These are phyloP conservation scores for Dolichoris vasculosae DNA, from an alignment of 1,140 invertebrate species.

Conservation along the genomic window DNA sequence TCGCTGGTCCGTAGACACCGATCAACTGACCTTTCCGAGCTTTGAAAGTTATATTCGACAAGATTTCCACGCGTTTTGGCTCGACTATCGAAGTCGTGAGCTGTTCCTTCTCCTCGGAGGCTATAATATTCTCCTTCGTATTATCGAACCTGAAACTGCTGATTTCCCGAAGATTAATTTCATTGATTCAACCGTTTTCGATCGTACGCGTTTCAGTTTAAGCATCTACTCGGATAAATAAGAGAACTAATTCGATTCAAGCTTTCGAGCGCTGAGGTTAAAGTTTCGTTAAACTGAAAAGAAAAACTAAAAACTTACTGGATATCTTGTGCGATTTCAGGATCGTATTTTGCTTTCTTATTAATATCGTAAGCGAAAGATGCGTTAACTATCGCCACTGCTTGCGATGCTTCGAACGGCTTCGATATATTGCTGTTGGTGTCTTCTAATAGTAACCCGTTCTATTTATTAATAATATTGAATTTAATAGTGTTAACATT, in stretches of 20 bases:
- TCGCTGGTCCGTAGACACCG: constrained; percentile 81
- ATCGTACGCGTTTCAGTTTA: no score
- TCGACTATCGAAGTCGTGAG: constrained; percentile 34
- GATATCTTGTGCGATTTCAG: not conserved
- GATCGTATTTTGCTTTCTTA: constrained; percentile 46
- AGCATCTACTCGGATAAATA: no score
- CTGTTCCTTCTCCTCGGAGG: not conserved
- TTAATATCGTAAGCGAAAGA: constrained; percentile 74
- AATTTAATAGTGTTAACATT: not conserved
- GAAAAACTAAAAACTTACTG: constrained; percentile 51
- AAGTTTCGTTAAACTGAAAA: no score
- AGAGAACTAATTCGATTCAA: no score
- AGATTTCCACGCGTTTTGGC: constrained; percentile 58
- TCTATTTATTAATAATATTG: constrained; percentile 59
- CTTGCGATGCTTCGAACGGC: constrained; percentile 72
- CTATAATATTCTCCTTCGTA: not conserved
- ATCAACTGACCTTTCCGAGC: constrained; percentile 76
- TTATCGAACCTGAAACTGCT: not conserved
- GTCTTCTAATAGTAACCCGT: constrained; percentile 73
- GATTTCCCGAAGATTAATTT: not conserved
- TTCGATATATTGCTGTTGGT: constrained; percentile 66
- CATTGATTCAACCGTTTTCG: no score
- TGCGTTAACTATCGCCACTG: constrained; percentile 75
- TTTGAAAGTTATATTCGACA: constrained; percentile 68
- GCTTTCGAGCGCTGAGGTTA: no score